phyloP scores from a whole-genome alignment of 2,797 vertebrate species.

The Scarus forsteni region DNA sequence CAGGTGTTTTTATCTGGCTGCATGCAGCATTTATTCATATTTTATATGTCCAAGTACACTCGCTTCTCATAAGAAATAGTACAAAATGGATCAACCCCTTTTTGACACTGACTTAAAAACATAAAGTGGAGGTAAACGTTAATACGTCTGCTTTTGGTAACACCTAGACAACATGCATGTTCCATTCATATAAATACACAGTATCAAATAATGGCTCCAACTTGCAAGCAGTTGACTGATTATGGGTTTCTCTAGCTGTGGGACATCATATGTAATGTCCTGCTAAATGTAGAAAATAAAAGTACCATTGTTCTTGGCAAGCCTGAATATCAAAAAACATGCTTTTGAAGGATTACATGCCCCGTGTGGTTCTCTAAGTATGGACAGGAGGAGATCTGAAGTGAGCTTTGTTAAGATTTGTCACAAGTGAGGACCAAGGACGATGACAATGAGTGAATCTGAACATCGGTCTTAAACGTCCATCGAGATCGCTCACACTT shows the following conservation, averaged over 20 bases:
- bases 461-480: constrained; percentile 26
- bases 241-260: constrained; percentile 37
- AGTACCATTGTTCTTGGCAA: constrained; percentile 64
- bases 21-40: constrained; percentile 91
- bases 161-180: constrained; percentile 77
- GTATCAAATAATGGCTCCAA: constrained; percentile 76
- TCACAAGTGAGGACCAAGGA: constrained; percentile 43
- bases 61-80: constrained; percentile 85
- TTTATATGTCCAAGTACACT: constrained; percentile 82
- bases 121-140: constrained; percentile 72
- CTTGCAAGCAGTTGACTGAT: constrained; percentile 71
- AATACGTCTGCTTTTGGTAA: constrained; percentile 51
- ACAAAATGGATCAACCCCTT: constrained; percentile 82
- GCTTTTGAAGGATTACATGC: constrained; percentile 73
- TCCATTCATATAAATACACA: constrained; percentile 77
- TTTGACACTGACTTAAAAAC: constrained; percentile 73
- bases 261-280: constrained; percentile 35
- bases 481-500: constrained; percentile 14
- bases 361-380: constrained; percentile 53
- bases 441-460: constrained; percentile 42
- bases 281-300: constrained; percentile 56
- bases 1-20: constrained; percentile 78
- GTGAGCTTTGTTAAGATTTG: constrained; percentile 21
- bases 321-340: constrained; percentile 78
- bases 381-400: constrained; percentile 39